phyloP scores from a whole-genome alignment of 2,113 vertebrate species.

The Pedionomus torquatus region DNA sequence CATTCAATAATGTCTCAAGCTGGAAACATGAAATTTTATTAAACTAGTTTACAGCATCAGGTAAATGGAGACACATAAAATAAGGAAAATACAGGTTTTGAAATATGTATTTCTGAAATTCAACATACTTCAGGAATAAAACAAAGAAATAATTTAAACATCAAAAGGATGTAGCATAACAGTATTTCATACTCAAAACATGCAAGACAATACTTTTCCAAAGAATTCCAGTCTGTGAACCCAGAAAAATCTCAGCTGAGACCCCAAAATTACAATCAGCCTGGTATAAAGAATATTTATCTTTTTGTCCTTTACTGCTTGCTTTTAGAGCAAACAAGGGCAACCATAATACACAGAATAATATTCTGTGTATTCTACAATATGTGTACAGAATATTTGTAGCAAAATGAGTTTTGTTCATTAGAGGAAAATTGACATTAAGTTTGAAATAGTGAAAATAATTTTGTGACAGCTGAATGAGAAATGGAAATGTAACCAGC shows the following conservation, averaged over 20 bases:
- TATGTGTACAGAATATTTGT: neutral
- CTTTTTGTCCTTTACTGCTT: neutral
- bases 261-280: neutral
- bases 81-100: neutral
- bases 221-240: rapidly evolving
- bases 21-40: neutral
- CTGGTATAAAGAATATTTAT: neutral
- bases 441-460: neutral
- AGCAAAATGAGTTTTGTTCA: neutral
- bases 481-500: neutral
- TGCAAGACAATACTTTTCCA: neutral
- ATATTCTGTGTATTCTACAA: too few species aligned
- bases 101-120: neutral
- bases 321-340: neutral
- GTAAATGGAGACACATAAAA: neutral
- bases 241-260: neutral
- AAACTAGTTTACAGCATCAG: neutral
- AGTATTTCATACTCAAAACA: neutral
- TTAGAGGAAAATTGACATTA: neutral
- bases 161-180: rapidly evolving
- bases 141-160: neutral
- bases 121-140: neutral
- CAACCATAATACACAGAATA: neutral
- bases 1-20: neutral
- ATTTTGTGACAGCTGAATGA: neutral